Conservation (phyloP, 2,888 invertebrate species). For the Limnephilus marmoratus region DNA sequence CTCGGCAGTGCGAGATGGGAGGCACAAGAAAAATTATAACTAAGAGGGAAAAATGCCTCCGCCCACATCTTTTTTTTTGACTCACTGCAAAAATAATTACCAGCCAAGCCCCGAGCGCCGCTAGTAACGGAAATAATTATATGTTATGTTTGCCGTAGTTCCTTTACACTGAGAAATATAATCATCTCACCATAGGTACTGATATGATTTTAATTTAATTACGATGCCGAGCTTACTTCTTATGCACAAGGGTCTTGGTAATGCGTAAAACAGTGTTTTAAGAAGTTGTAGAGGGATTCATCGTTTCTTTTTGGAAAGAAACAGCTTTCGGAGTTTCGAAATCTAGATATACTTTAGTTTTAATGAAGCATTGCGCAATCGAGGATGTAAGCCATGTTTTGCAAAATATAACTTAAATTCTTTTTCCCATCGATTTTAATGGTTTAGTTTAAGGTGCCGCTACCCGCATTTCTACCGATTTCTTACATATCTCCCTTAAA, state of each 20-base stretch:
- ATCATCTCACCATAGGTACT: not conserved
- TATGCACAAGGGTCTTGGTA: not conserved
- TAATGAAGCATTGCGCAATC: too few relatives aligned
- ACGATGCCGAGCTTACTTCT: not conserved
- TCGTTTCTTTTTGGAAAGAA: too few relatives aligned
- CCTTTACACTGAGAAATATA: constrained; percentile 36
- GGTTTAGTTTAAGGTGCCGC: too few relatives aligned
- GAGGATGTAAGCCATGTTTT: too few relatives aligned
- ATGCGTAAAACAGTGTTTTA: not conserved
- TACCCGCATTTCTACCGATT: too few relatives aligned
- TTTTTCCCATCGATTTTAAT: too few relatives aligned
- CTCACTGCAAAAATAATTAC: constrained; percentile 57
- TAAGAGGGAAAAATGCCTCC: constrained; percentile 3
- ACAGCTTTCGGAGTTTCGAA: too few relatives aligned
- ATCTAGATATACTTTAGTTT: too few relatives aligned
- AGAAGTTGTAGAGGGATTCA: not conserved
- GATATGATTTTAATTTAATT: constrained; percentile 20
- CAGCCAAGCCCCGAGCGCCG: constrained; percentile 40
- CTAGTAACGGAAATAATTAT: constrained; percentile 57
- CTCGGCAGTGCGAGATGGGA: not conserved
- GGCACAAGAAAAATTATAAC: not conserved
- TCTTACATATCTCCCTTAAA: too few relatives aligned
- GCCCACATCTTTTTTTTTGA: constrained; percentile 10
- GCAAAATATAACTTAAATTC: too few relatives aligned
- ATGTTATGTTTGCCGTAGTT: constrained; percentile 53